Evolutionary conservation across 2,797 vertebrate genomes (phyloP), one percentile per base, ranked within the genome.

Genomic region (Momotus momota): DNA sequence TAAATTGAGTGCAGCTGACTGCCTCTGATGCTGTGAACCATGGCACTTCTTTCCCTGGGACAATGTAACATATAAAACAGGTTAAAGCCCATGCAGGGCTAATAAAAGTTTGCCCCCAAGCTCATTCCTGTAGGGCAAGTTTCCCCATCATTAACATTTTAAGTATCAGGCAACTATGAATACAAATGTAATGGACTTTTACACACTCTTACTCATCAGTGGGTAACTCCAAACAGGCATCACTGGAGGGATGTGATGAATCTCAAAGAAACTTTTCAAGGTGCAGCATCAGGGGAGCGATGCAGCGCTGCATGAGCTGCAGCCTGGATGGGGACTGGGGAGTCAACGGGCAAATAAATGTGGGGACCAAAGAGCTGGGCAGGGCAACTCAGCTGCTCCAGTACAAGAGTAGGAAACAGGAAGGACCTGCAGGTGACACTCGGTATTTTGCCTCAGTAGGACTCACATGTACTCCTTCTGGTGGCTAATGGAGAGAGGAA

Each of bases 1-100:
- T 94, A 97, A 97, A 98, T 98, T 98, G 96, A 97, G 96, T 98
- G 96, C 98, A 98, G 98, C 98, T 98, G 98, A 97, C 91, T 94
- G 78, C 96, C 89, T 97, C 78, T 95, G 96, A 96, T 95, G 38
- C 93, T 87, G 95, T 95, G 98, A 98, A 98, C 97, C 97, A 97
- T 96, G 95, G 93, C 96, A 94, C 95, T 98, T 97, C 95, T 97
- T 93, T 97, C 92, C 87, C 93, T 94, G 55, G 91, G 96, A 97
- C 97, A 96, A 94, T 95, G 91, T 93, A 95, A 93, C 96, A 94
- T 97, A 97, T 95, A 96, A 98, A 97, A 95, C 93, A 96, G 96
- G 97, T 97, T 96, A 97, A 96, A 96, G 88, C 94, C 94, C 95
- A 94, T 93, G 96, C 97, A 96, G 95, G 97, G 95, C 96, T 96